phyloP scores from a whole-genome alignment of 2,113 vertebrate genomes.

The Xiphias gladius region DNA sequence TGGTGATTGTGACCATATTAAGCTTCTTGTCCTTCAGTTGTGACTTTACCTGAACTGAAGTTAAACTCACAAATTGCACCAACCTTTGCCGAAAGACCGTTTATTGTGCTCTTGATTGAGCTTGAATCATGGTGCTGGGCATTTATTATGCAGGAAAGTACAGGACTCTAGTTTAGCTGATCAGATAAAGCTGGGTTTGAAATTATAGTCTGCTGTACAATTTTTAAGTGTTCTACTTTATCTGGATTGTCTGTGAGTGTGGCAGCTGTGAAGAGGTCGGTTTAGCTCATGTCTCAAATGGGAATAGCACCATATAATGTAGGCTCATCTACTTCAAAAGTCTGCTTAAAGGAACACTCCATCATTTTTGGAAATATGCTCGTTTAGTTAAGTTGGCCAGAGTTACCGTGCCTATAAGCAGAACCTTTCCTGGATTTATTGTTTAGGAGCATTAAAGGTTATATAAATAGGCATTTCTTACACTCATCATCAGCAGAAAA shows the following conservation, averaged over 20 bases:
- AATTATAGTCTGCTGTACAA: constrained; percentile 9
- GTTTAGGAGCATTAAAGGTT: neutral
- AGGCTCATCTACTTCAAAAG: constrained; percentile 10
- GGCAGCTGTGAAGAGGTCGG: constrained; percentile 36
- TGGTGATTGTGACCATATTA: too few species aligned
- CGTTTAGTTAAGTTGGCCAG: neutral
- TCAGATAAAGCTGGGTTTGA: constrained; percentile 21
- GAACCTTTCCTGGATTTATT: neutral
- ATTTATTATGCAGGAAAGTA: constrained; percentile 4
- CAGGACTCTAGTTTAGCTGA: neutral
- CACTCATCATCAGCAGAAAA: neutral
- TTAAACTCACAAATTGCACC: neutral
- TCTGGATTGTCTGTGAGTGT: constrained; percentile 37
- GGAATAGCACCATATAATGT: constrained; percentile 10
- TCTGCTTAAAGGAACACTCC: constrained; percentile 13
- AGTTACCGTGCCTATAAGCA: too few species aligned
- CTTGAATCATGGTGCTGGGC: neutral
- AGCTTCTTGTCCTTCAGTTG: too few species aligned
- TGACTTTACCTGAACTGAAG: neutral
- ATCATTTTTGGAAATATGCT: neutral
- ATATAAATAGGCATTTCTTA: neutral
- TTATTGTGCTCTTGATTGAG: neutral
- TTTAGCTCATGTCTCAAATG: constrained; percentile 36
- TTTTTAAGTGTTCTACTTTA: constrained; percentile 40
- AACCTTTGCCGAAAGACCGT: neutral